Conservation (phyloP, 2,797 vertebrate genomes). For the Coracias cyanogaster region DNA sequence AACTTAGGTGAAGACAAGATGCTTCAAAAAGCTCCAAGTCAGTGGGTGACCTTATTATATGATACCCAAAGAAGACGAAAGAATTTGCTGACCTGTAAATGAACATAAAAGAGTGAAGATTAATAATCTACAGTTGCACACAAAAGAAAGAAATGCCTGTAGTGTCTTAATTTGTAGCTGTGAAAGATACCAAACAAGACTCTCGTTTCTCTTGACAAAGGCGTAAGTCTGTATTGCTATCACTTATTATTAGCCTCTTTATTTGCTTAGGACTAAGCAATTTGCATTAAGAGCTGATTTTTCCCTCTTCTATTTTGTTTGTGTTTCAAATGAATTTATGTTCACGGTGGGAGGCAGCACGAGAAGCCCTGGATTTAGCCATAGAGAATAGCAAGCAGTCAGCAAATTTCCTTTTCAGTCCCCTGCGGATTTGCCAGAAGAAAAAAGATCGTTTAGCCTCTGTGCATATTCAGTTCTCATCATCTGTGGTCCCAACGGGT, state of each 20-base stretch:
- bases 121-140: neutral
- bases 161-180: neutral
- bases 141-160: neutral
- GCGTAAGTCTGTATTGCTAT: neutral
- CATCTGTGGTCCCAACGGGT: neutral
- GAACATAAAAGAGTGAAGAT: neutral
- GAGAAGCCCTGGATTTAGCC: neutral
- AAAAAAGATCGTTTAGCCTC: neutral
- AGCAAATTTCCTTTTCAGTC: neutral
- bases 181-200: neutral
- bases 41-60: neutral
- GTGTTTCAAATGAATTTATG: constrained; percentile 38
- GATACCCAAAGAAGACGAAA: neutral
- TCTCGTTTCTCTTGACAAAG: neutral
- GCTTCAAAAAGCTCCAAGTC: neutral
- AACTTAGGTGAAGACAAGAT: neutral
- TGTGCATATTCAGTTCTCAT: neutral
- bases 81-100: neutral
- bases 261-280: constrained; percentile 8
- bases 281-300: constrained; percentile 22
- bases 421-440: neutral
- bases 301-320: constrained; percentile 3
- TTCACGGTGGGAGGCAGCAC: neutral
- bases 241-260: constrained; percentile 7
- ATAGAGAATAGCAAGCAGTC: neutral